Percentiles rank a stretch among this genome's conserved stretches.
Conservation (phyloP, 2,113 vertebrate genomes). For the Cheirogaleus medius region DNA sequence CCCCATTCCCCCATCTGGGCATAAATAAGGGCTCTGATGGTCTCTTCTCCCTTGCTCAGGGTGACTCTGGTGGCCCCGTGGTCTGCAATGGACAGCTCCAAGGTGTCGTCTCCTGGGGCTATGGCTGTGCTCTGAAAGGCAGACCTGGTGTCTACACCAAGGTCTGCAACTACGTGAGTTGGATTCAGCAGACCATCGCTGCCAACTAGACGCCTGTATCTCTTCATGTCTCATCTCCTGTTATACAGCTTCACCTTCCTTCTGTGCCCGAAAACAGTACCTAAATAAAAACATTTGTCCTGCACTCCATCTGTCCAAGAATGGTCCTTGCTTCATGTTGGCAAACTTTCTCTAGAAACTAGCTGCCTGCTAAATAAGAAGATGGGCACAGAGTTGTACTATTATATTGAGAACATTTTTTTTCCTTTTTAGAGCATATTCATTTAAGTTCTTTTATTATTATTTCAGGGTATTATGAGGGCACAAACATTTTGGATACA, state of each 20-base stretch:
- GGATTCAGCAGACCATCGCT: conserved; percentile 84
- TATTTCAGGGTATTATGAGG: too few relatives aligned
- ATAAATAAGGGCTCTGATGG: neutral
- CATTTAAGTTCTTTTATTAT: too few relatives aligned
- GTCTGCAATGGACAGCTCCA: conserved; percentile 85
- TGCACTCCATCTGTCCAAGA: neutral
- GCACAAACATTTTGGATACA: too few relatives aligned
- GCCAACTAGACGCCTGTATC: neutral
- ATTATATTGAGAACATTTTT: neutral
- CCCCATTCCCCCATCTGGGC: neutral
- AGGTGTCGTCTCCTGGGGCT: conserved; percentile 87
- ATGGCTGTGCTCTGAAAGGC: conserved; percentile 82
- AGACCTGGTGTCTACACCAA: conserved; percentile 87
- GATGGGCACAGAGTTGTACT: neutral
- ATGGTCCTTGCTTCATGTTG: neutral
- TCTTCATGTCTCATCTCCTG: neutral
- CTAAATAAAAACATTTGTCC: conserved; percentile 40
- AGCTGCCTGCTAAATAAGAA: neutral
- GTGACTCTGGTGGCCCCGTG: conserved; percentile 88
- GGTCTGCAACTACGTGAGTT: conserved; percentile 83
- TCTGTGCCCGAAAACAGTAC: neutral
- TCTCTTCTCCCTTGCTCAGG: conserved; percentile 68
- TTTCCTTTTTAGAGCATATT: too few relatives aligned
- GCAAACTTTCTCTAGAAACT: neutral
- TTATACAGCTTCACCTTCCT: neutral